phyloP scores from a whole-genome alignment of 1,140 invertebrate genomes.

The Mya arenaria region DNA sequence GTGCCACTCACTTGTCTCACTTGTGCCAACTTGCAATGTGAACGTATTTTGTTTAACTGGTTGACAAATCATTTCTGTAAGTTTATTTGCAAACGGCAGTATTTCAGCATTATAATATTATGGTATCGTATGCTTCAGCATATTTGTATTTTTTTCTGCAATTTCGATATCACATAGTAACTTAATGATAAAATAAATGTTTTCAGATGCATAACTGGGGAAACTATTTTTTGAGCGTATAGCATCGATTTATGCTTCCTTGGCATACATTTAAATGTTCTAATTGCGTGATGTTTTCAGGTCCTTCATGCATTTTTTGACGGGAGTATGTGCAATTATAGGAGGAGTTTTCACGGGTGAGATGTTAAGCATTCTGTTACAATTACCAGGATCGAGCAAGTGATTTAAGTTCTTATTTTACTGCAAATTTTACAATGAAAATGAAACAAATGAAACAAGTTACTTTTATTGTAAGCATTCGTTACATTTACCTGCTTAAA shows the following conservation, averaged over 20 bases:
- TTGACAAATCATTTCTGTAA: too few relatives aligned
- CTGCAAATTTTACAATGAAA: background rate
- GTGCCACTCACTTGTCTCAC: too few relatives aligned
- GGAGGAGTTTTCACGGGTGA: conserved; percentile 94
- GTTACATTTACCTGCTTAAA: background rate
- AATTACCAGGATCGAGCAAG: background rate
- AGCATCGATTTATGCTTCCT: background rate
- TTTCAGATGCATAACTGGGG: background rate
- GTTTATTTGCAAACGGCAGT: too few relatives aligned
- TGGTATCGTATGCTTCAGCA: background rate
- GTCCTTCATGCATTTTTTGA: conserved; percentile 96
- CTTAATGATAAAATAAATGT: background rate
- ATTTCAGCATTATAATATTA: background rate
- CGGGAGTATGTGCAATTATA: conserved; percentile 96
- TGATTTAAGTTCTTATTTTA: background rate
- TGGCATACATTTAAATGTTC: background rate
- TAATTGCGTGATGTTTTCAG: conserved; percentile 82
- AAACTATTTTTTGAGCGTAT: background rate
- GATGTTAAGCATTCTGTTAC: background rate
- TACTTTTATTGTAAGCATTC: background rate
- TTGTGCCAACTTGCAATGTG: too few relatives aligned
- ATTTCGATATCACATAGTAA: background rate
- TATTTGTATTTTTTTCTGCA: background rate
- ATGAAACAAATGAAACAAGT: background rate
- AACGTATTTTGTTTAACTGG: too few relatives aligned